Base-by-base conservation (phyloP, 2,888 invertebrate species). In the Lepidonotus clava region DNA sequence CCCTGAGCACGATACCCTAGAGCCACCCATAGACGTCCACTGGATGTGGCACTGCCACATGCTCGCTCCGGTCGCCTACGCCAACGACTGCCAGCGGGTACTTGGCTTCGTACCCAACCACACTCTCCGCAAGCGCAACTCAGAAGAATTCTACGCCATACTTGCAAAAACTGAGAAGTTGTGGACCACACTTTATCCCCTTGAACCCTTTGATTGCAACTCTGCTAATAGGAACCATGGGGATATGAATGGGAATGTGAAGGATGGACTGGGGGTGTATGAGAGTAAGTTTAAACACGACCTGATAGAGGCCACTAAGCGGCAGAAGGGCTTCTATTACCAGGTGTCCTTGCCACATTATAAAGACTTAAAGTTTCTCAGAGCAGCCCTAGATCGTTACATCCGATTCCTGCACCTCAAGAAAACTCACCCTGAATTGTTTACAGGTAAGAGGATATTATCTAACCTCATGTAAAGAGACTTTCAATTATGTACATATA, bases 21-120 rank as follows among this genome's bases (percentile, higher is more conserved):
- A 94, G 34, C 95, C 95, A 0, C 95, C 95, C 8, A 87, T 94
- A n/a, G 95, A 95, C 89, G 94, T 95, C n/a, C 94, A 95, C 87
- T 95, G 95, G 95, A 91, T 95, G 14, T 95, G 95, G 95, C 95
- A 95, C 89, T 93, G 94, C 53, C 94, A 94, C 88, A 91, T 94
- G 91, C 89, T 94, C 66, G 90, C 92, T 0, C 94, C 94, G 0
- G 84, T 89, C 8, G 88, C 88, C 24, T 94, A 94, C 90, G 90
- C 88, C 83, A 88, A 91, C 46, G 93, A 93, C 87, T 92, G 92
- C 86, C 90, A 89, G 56, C 87, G 87, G 5, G 40, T 92, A n/a
- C 90, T 91, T 21, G 92, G 92, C 2, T 90, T 89, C 77, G 90
- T 94, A 6, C 85, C 14, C 90, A 94, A 34, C 93, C 95, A 88